Conservation (phyloP, 2,888 invertebrate species). For the Opisthograptis luteolata region DNA sequence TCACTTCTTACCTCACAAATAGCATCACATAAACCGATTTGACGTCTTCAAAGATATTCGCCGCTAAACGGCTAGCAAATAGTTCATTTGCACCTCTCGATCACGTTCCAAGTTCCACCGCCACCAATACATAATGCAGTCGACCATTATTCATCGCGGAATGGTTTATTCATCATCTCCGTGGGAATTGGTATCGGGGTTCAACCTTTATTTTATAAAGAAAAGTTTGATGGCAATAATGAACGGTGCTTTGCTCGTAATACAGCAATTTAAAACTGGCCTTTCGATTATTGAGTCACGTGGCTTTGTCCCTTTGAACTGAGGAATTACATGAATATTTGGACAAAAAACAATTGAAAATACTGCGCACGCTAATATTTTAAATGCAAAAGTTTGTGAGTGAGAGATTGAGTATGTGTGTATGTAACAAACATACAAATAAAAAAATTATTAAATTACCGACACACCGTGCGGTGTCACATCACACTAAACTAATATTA, state of each 20-base stretch:
- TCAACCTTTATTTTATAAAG: constrained; percentile 29
- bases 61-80: constrained; percentile 34
- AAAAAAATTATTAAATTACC: too few species aligned
- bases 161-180: constrained; percentile 51
- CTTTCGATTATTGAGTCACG: neutral
- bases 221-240: constrained; percentile 17
- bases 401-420: too few species aligned
- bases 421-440: too few species aligned
- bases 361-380: too few species aligned
- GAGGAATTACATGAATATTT: too few species aligned
- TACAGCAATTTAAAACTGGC: too few species aligned
- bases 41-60: constrained; percentile 17
- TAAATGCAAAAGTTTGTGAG: too few species aligned
- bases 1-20: neutral
- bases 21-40: constrained; percentile 9
- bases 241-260: constrained; percentile 3
- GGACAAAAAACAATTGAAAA: too few species aligned
- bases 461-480: too few species aligned
- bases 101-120: constrained; percentile 37
- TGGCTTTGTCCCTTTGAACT: neutral
- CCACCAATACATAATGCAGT: constrained; percentile 53
- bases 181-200: constrained; percentile 39
- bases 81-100: constrained; percentile 39
- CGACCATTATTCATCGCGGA: constrained; percentile 48
- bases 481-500: too few species aligned